A percentile compares a stretch with the other conserved stretches of the same genome.
These are phyloP conservation scores for Drosophila pectinifera DNA, from an alignment of 1,140 invertebrate species.

Conservation along the genomic window DNA sequence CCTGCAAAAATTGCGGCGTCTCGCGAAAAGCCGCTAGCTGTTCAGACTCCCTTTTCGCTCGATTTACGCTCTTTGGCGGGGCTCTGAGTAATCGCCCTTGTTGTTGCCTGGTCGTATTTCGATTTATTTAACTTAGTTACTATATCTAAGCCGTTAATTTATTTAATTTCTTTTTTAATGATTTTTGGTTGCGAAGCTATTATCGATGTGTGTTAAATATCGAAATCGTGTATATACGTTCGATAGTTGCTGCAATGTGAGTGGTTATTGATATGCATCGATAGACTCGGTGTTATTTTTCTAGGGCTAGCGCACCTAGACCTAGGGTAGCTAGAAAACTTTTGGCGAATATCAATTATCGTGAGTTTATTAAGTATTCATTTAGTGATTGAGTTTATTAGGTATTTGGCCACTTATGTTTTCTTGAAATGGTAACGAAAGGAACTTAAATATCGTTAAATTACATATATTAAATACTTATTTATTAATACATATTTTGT, in stretches of 20 bases:
- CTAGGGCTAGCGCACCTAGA: too few relatives aligned
- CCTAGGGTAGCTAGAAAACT: too few relatives aligned
- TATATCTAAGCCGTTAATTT: slow-evolving; percentile 6
- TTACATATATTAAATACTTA: too few relatives aligned
- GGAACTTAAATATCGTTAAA: too few relatives aligned
- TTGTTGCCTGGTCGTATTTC: not conserved
- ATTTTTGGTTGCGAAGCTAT: not conserved
- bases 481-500: too few relatives aligned
- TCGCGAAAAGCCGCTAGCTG: slow-evolving; percentile 21
- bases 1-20: slow-evolving; percentile 22
- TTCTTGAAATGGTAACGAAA: too few relatives aligned
- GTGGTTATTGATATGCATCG: slow-evolving; percentile 6
- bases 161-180: slow-evolving; percentile 16
- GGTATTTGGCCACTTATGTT: too few relatives aligned
- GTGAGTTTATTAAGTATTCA: too few relatives aligned
- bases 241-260: not conserved
- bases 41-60: not conserved
- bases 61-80: not conserved
- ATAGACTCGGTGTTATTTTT: not conserved
- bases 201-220: not conserved
- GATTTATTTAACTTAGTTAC: not conserved
- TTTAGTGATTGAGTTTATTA: too few relatives aligned
- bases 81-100: not conserved
- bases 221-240: not conserved
- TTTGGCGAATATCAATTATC: too few relatives aligned